Base-by-base conservation (phyloP, 2,113 vertebrate species). In the Tetrax tetrax region DNA sequence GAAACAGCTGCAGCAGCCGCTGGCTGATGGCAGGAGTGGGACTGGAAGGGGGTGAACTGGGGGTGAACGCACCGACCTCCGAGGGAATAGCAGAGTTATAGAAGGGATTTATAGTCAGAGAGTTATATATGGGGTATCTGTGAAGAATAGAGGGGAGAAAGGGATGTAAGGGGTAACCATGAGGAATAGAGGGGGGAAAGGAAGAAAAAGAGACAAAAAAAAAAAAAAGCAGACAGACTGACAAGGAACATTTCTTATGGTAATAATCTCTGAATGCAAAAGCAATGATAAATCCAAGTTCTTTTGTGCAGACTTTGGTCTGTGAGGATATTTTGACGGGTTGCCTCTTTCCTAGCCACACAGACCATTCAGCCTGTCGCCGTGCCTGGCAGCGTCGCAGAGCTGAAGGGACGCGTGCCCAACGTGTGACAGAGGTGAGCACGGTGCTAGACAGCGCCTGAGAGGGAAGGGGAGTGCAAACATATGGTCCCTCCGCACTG, bases 391-490 rank as follows among this genome's bases (percentile, higher is more conserved):
- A 43, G 68, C 66, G 4, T 3, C 3, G 5, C 3, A 5, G 61
- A 23, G 33, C 45, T 2, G 29, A 10, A 7, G 51, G 84, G 66
- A 43, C 63, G 1, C 1, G 27, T n/a, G 83, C 25, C 37, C 29
- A 1, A 1, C 6, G 10, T 14, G 38, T 5, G 5, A 22, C 23
- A 3, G 75, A 9, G 53, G 43, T 16, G 0, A 20, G 54, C 6
- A 4, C 10, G 2, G n/a, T 0, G 68, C 68, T 3, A 4, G 38
- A 1, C 79, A 23, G 60, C 2, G 1, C 1, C 2, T 3, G 4
- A 4, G 9, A 19, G 38, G 29, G 29, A 15, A 51, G 23, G 64
- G 45, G 56, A 14, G n/a, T 0, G 37, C 68, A 9, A 56, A 57
- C 21, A 28, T 37, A 53, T 41, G 0, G 37, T 14, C 10, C 24